Evolutionary conservation across 1,140 invertebrate genomes (phyloP).

Genomic region (Dolichoris vasculosae): DNA sequence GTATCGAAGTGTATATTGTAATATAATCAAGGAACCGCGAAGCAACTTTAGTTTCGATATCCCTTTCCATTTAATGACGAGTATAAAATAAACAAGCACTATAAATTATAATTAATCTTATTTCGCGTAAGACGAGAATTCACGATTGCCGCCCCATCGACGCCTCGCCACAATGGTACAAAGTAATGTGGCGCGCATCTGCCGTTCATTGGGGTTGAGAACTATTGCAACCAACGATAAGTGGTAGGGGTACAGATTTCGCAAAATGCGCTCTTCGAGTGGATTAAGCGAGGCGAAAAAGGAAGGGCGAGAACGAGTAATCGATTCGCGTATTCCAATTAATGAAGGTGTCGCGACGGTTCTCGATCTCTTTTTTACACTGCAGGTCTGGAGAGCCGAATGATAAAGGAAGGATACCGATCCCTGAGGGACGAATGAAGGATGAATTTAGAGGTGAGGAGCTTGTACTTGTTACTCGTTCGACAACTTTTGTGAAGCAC

Average conservation of each 20-base stretch:
- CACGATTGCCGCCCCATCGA: background rate
- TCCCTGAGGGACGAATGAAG: background rate
- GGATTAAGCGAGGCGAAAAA: background rate
- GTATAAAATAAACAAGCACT: too few species aligned
- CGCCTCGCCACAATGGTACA: background rate
- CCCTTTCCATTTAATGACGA: too few species aligned
- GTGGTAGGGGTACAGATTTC: background rate
- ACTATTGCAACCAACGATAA: background rate
- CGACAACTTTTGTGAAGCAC: background rate
- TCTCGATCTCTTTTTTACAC: background rate
- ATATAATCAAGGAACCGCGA: too few species aligned
- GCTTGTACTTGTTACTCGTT: background rate
- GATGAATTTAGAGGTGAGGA: too few species aligned
- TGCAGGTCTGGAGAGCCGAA: background rate
- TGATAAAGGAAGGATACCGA: background rate
- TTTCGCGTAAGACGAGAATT: background rate
- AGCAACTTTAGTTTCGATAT: too few species aligned
- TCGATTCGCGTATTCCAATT: constrained; percentile 39
- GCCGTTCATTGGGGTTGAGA: background rate
- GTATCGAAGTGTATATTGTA: too few species aligned
- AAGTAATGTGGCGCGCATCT: constrained; percentile 11
- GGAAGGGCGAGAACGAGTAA: background rate
- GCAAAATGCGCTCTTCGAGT: background rate
- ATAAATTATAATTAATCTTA: too few species aligned
- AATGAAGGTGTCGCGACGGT: background rate